phyloP scores from a whole-genome alignment of 2,113 vertebrate genomes.

The Pristiophorus japonicus region DNA sequence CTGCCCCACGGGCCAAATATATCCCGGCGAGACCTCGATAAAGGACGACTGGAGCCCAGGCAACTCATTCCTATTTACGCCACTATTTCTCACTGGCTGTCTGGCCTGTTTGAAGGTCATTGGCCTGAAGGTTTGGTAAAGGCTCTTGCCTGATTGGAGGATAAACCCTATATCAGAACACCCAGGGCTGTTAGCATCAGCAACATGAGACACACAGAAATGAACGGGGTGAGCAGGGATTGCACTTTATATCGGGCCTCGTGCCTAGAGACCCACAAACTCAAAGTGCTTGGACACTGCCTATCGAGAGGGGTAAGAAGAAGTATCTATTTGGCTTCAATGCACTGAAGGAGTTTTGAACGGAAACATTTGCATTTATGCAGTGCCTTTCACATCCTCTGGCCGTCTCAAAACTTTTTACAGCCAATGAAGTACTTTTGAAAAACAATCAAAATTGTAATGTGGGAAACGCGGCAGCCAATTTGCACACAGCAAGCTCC shows the following conservation, averaged over 20 bases:
- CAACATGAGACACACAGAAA: background rate
- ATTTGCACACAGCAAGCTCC: no score
- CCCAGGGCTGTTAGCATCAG: no score
- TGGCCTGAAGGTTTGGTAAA: background rate
- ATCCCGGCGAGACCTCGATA: background rate
- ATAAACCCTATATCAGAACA: background rate
- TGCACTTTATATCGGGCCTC: background rate
- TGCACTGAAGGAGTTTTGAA: no score
- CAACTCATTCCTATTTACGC: background rate
- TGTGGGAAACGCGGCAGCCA: no score
- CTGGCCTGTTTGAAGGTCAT: background rate
- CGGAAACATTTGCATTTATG: no score
- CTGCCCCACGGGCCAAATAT: background rate
- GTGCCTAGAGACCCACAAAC: background rate
- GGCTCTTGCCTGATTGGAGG: background rate
- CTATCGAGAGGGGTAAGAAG: background rate
- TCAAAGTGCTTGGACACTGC: background rate
- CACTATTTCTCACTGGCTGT: background rate
- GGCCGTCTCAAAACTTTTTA: no score
- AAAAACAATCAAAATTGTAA: background rate
- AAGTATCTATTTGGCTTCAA: background rate
- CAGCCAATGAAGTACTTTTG: background rate
- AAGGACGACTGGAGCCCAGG: background rate
- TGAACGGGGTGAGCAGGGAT: background rate
- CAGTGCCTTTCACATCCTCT: no score